Evolutionary conservation across 2,797 vertebrate genomes (phyloP).

Genomic region (Mormyrops boulengeri): DNA sequence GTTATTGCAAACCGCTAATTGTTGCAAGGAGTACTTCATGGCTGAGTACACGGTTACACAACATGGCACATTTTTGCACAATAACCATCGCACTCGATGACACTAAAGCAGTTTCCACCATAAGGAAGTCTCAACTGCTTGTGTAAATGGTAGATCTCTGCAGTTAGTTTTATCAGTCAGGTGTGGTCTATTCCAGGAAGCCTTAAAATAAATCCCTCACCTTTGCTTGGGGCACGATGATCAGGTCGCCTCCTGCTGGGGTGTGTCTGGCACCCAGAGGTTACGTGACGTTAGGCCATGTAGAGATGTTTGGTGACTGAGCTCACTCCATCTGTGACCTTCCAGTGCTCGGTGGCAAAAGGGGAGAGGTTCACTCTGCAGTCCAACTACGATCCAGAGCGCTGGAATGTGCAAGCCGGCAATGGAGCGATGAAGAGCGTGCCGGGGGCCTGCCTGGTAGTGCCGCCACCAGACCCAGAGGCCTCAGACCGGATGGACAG

Average conservation of each 20-base stretch:
- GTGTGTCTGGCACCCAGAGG: not conserved
- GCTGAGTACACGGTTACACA: not conserved
- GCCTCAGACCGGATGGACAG: slow-evolving; percentile 63
- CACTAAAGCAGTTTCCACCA: not conserved
- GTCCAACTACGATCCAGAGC: slow-evolving; percentile 46
- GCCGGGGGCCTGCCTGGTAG: slow-evolving; percentile 75
- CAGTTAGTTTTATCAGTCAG: not conserved
- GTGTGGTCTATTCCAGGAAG: not conserved
- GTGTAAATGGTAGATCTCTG: not conserved
- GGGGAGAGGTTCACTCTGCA: slow-evolving; percentile 66
- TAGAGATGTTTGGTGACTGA: not conserved
- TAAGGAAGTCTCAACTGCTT: not conserved
- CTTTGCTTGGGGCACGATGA: not conserved
- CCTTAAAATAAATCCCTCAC: not conserved
- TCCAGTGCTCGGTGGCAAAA: slow-evolving; percentile 66
- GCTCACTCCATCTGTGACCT: not conserved
- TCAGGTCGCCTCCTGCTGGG: not conserved
- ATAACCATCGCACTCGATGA: not conserved
- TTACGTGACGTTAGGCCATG: not conserved
- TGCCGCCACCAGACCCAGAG: slow-evolving; percentile 75
- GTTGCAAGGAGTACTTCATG: not conserved
- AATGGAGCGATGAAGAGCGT: slow-evolving; percentile 55
- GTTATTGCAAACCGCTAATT: not conserved
- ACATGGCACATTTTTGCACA: not conserved
- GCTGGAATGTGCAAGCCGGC: slow-evolving; percentile 71